A percentile compares a stretch with the other conserved stretches of the same genome.
Evolutionary conservation across 2,888 invertebrate species (phyloP).

Genomic region (Drosophila recens): DNA sequence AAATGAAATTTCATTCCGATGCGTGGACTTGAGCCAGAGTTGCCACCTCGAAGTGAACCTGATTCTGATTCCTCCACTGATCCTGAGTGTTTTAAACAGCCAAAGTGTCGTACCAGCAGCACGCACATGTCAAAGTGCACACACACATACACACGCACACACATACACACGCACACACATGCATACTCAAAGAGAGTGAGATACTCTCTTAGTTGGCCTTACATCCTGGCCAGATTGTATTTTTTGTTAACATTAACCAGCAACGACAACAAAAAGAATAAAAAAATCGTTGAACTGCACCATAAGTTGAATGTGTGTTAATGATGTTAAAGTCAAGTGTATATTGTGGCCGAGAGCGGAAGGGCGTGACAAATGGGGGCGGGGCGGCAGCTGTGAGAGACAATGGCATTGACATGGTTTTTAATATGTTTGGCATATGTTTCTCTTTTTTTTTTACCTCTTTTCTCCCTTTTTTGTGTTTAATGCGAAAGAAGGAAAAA

Average conservation of each 20-base stretch:
- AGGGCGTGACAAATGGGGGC: conserved; percentile 18
- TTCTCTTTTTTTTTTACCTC: conserved; percentile 38
- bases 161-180: conserved; percentile 14
- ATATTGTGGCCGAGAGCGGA: conserved; percentile 65
- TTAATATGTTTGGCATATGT: conserved; percentile 68
- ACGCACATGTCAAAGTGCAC: conserved; percentile 66
- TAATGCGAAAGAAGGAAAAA: conserved; percentile 35
- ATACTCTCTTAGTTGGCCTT: conserved; percentile 24
- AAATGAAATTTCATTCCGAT: conserved; percentile 24
- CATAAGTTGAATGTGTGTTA: conserved; percentile 54
- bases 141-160: conserved; percentile 33
- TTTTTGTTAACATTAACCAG: conserved; percentile 51
- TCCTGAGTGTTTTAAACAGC: conserved; percentile 63
- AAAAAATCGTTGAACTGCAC: conserved; percentile 32
- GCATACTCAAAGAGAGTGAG: background rate
- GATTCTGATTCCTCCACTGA: conserved; percentile 31
- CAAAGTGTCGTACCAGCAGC: conserved; percentile 69
- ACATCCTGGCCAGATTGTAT: conserved; percentile 30
- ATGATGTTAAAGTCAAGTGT: conserved; percentile 81
- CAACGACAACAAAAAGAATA: conserved; percentile 32
- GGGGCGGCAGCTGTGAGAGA: conserved; percentile 8
- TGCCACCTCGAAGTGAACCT: conserved; percentile 16
- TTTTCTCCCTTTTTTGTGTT: background rate
- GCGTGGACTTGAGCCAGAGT: conserved; percentile 12
- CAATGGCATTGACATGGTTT: conserved; percentile 65